Conservation (phyloP, 2,797 vertebrate species). For the Oreonectes daqikongensis region DNA sequence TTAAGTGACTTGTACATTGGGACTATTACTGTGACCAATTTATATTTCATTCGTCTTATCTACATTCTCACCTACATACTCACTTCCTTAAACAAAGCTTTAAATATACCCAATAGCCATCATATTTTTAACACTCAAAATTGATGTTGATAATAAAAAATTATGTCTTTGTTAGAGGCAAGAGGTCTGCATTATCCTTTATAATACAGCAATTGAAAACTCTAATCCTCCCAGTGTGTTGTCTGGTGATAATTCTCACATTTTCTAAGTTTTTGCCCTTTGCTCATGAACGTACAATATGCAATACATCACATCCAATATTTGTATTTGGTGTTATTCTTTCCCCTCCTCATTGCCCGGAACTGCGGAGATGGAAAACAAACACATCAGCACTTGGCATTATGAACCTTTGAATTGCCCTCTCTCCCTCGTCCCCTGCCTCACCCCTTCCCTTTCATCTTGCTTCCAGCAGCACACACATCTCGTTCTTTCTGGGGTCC, state of each 20-base stretch:
- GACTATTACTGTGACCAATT: too few relatives aligned
- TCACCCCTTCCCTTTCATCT: conserved; percentile 73
- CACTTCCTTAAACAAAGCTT: background rate
- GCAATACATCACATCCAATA: conserved; percentile 73
- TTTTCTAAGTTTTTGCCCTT: conserved; percentile 68
- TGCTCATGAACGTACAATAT: conserved; percentile 70
- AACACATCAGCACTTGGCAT: conserved; percentile 84
- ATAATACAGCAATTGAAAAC: conserved; percentile 41
- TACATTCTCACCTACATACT: background rate
- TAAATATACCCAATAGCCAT: background rate
- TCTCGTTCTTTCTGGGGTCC: conserved; percentile 76
- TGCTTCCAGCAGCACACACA: conserved; percentile 75
- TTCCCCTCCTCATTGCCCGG: conserved; percentile 76
- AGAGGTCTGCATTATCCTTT: conserved; percentile 28
- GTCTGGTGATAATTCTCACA: conserved; percentile 64
- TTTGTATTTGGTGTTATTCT: conserved; percentile 61
- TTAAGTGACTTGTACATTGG: too few relatives aligned
- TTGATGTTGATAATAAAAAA: conserved; percentile 24
- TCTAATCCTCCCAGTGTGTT: conserved; percentile 39
- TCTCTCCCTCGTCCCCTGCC: conserved; percentile 60
- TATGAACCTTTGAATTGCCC: conserved; percentile 77
- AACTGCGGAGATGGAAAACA: conserved; percentile 81
- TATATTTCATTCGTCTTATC: background rate
- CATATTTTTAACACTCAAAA: background rate
- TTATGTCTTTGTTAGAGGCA: conserved; percentile 14